Conservation (phyloP, 2,888 invertebrate genomes). For the Tipula unca region DNA sequence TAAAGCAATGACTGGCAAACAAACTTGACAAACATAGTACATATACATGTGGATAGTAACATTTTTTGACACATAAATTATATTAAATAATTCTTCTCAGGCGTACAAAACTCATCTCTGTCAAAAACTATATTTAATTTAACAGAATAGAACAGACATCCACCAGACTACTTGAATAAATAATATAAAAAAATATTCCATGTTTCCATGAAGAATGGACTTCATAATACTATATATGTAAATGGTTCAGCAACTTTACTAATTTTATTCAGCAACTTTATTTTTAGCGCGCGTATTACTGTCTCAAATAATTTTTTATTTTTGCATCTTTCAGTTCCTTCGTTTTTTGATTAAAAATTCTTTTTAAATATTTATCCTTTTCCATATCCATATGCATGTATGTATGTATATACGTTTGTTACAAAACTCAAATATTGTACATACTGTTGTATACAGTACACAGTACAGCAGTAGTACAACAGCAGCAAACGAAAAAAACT, state of each 20-base stretch:
- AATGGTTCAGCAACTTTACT: background rate
- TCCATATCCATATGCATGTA: background rate
- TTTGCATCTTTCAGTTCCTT: background rate
- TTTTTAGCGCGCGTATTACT: background rate
- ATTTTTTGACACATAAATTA: background rate
- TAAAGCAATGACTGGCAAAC: too few species aligned
- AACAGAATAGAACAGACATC: background rate
- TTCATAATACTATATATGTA: background rate
- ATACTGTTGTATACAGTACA: background rate
- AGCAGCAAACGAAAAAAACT: background rate
- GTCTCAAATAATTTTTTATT: background rate
- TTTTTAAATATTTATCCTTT: constrained; percentile 3
- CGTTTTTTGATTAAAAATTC: background rate
- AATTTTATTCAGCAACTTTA: background rate
- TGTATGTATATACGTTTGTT: background rate
- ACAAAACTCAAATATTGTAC: background rate
- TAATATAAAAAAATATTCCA: background rate
- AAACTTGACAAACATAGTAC: too few species aligned
- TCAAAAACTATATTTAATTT: background rate
- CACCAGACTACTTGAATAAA: background rate
- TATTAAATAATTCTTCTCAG: background rate
- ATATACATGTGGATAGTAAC: background rate
- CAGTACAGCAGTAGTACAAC: background rate
- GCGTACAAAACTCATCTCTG: background rate
- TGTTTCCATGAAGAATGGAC: too few species aligned